These are phyloP conservation scores for Thrips palmi DNA, from an alignment of 1,140 invertebrate species.

Conservation along the genomic window DNA sequence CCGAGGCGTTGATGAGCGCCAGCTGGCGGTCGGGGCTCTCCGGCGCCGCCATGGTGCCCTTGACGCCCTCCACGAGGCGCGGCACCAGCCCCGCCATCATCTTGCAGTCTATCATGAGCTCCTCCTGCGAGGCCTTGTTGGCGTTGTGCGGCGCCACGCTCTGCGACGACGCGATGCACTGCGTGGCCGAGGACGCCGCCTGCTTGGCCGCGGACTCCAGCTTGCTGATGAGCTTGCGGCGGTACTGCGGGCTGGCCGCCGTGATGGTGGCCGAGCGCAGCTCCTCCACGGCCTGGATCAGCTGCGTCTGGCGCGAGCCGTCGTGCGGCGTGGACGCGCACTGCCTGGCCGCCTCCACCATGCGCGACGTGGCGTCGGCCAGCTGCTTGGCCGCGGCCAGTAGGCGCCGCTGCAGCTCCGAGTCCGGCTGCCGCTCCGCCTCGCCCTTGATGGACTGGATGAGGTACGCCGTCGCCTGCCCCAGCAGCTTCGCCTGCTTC, in stretches of 20 bases:
- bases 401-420: conserved; percentile 73
- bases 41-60: conserved; percentile 48
- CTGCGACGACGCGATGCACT: conserved; percentile 74
- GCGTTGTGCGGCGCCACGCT: conserved; percentile 52
- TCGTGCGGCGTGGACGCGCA: conserved; percentile 77
- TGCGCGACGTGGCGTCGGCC: conserved; percentile 86
- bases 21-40: conserved; percentile 57
- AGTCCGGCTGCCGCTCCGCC: conserved; percentile 72
- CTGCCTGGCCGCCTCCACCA: conserved; percentile 90
- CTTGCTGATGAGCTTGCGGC: conserved; percentile 55
- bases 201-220: conserved; percentile 67
- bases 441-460: conserved; percentile 89
- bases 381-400: conserved; percentile 81
- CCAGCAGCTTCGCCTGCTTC: conserved; percentile 75
- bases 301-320: conserved; percentile 57
- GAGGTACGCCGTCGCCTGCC: conserved; percentile 78
- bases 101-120: conserved; percentile 57
- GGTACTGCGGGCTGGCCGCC: conserved; percentile 58
- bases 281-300: conserved; percentile 80
- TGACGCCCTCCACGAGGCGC: conserved; percentile 59
- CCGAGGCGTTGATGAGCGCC: conserved; percentile 68
- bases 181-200: conserved; percentile 73
- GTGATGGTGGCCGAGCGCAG: conserved; percentile 72
- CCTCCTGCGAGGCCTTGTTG: conserved; percentile 45
- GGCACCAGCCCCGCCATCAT: conserved; percentile 65